These are phyloP conservation scores for Crossaster papposus DNA, from an alignment of 53 echinoderm and acorn worm genomes.

Conservation along the genomic window DNA sequence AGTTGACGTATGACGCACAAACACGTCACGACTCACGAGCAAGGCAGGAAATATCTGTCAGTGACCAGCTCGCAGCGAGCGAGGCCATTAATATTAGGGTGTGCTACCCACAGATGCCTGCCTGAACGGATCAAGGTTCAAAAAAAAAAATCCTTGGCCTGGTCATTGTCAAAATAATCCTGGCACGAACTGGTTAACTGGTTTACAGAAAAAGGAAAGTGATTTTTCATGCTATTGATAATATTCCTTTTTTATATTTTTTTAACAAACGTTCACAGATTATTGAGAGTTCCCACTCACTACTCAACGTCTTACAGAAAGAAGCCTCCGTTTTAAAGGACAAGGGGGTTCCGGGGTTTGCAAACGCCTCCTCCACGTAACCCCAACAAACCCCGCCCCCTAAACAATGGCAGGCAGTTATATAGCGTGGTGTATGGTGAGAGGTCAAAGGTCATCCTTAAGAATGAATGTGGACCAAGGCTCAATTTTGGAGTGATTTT, in stretches of 20 bases:
- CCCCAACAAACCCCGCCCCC: not conserved
- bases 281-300: constrained; percentile 96
- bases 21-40: no score
- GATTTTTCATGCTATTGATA: not conserved
- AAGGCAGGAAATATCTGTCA: no score
- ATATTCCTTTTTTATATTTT: not conserved
- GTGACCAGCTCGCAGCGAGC: no score
- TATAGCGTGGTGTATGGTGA: not conserved
- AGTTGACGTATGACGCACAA: no score
- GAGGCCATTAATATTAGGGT: no score
- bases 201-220: not conserved
- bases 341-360: constrained; percentile 94
- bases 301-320: constrained; percentile 91
- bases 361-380: constrained; percentile 65
- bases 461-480: not conserved
- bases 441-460: not conserved
- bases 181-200: no score
- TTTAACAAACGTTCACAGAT: constrained; percentile 79
- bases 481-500: not conserved
- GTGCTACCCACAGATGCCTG: no score
- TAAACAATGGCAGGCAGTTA: not conserved
- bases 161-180: no score
- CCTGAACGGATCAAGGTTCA: no score
- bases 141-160: no score
- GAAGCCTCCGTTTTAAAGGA: constrained; percentile 95